A percentile compares a stretch with the other conserved stretches of the same genome.
These are phyloP conservation scores for Napeogenes inachia DNA, from an alignment of 2,888 invertebrate genomes.

Conservation along the genomic window DNA sequence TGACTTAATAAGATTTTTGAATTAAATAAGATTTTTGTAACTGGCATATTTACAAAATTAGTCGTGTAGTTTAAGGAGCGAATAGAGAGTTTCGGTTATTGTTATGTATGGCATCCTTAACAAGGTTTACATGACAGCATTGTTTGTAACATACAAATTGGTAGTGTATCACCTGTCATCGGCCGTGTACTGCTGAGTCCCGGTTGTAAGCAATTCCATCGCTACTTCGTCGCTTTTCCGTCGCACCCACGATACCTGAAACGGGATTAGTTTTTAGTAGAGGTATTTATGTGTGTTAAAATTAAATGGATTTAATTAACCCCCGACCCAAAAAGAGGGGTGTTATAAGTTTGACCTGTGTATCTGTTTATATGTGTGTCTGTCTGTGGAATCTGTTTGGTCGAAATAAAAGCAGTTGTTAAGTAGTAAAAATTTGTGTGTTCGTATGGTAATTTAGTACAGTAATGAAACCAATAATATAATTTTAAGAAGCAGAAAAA, in stretches of 20 bases:
- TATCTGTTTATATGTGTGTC: too few species aligned
- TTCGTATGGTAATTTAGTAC: too few species aligned
- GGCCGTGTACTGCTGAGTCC: slow-evolving; percentile 67
- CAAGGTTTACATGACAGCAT: neutral
- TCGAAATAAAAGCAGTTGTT: too few species aligned
- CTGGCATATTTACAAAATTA: too few species aligned
- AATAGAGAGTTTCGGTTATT: slow-evolving; percentile 5
- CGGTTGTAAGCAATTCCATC: slow-evolving; percentile 69
- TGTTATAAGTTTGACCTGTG: too few species aligned
- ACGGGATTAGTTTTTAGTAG: slow-evolving; percentile 7
- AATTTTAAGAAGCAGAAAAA: too few species aligned
- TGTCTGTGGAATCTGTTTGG: too few species aligned
- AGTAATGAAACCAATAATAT: too few species aligned
- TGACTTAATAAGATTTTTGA: too few species aligned
- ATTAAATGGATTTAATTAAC: neutral
- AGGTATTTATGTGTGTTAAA: neutral
- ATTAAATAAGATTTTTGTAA: too few species aligned
- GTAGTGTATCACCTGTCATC: slow-evolving; percentile 54
- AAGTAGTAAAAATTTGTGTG: too few species aligned
- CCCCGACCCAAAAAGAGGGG: too few species aligned
- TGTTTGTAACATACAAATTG: neutral
- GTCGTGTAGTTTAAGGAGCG: slow-evolving; percentile 1
- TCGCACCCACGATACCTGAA: slow-evolving; percentile 69
- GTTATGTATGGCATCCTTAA: neutral
- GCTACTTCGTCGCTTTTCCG: slow-evolving; percentile 68